Percentiles rank a stretch among this genome's conserved stretches.
Evolutionary conservation across 2,113 vertebrate species (phyloP).

Genomic region (Serinus canaria): DNA sequence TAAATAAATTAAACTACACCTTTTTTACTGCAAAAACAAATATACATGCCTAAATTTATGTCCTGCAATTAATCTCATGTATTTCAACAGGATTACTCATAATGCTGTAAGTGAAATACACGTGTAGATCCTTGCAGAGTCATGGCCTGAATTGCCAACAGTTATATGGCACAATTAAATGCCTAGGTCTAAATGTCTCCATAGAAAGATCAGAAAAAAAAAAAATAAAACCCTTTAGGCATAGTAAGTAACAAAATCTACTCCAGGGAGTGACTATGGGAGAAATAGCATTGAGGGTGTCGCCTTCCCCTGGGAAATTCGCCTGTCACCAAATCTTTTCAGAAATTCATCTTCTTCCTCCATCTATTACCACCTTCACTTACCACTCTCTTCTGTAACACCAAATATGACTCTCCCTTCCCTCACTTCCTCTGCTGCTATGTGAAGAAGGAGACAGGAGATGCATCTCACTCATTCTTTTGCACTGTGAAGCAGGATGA

Average conservation of each 20-base stretch:
- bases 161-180: background rate
- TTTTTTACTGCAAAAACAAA: constrained; percentile 10
- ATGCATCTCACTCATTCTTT: background rate
- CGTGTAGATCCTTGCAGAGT: background rate
- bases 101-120: background rate
- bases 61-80: constrained; percentile 39
- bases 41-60: constrained; percentile 17
- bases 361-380: background rate
- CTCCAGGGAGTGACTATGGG: background rate
- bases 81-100: constrained; percentile 11
- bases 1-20: background rate
- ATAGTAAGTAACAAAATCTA: background rate
- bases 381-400: background rate
- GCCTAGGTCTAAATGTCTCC: background rate
- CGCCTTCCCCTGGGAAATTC: background rate
- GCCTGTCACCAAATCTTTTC: background rate
- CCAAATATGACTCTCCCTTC: background rate
- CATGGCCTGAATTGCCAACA: background rate
- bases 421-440: background rate
- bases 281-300: background rate
- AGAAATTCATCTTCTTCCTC: background rate
- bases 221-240: background rate
- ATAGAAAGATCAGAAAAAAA: background rate
- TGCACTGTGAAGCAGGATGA: background rate
- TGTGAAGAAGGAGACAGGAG: background rate